Base-by-base conservation (phyloP, 2,113 vertebrate species). In the Nothocercus julius region DNA sequence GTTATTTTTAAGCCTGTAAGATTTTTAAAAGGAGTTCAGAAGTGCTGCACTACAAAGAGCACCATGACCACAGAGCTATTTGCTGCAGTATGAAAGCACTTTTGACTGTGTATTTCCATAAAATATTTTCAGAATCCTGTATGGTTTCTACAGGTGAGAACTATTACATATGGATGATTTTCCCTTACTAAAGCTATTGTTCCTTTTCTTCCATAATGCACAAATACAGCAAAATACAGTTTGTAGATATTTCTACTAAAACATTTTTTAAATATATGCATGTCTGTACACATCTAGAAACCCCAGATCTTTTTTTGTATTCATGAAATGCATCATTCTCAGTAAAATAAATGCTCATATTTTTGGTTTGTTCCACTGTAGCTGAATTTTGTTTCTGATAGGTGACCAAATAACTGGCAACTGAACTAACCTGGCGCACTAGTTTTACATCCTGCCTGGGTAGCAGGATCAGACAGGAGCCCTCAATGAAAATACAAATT, bases 371-470 rank as follows among this genome's bases (percentile, higher is more conserved):
- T 47, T 77, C 18, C 0, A 1, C 32, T 45, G 24, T 27, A 80
- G 24, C 3, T 56, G 9, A 28, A 62, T 75, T 42, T 16, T 72
- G n/a, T 85, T 81, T 27, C 45, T 19, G 34, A 20, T 4, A 42
- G 10, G 8, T 70, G 59, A 54, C 10, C 11, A 49, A 75, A 28
- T 11, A 47, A 14, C 40, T 49, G 18, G 3, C 77, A 34, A 13
- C 21, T 73, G 51, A 73, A 17, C n/a, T 44, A 13, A 13, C 8
- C 28, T 51, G 27, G 16, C 44, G 16, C 40, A 30, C 6, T 49
- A 3, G 1, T 1, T 25, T 76, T 64, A 42, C 8, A 40, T 40
- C 24, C 76, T 25, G 30, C 1, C 2, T 6, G 7, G 19, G 19
- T 38, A 62, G 44, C 9, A 30, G 20, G 15, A 16, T 64, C 59